Conservation (phyloP, 2,113 vertebrate genomes). For the Dryoscopus gambensis region DNA sequence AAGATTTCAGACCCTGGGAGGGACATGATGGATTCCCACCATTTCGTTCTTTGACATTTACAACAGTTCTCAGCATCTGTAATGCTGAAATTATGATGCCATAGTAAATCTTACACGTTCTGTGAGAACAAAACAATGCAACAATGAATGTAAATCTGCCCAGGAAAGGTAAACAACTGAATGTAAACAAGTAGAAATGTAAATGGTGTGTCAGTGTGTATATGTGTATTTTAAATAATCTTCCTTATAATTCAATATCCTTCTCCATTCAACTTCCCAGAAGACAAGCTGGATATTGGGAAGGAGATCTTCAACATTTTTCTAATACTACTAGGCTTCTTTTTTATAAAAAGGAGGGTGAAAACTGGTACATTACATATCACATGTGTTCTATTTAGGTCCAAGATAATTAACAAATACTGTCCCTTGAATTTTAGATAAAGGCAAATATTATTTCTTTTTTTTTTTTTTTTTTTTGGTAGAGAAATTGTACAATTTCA, state of each 20-base stretch:
- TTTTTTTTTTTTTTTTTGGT: neutral
- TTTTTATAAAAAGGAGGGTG: neutral
- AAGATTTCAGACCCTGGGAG: neutral
- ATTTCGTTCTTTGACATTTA: conserved; percentile 17
- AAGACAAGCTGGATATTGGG: neutral
- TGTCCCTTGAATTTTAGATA: neutral
- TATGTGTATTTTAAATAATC: neutral
- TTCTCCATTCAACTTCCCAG: neutral
- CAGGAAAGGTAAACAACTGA: neutral
- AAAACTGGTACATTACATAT: neutral
- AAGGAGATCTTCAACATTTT: neutral
- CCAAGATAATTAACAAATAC: neutral
- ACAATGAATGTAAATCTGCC: neutral
- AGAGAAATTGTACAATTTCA: neutral
- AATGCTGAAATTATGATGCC: neutral
- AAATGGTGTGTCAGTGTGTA: neutral
- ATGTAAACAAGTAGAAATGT: neutral
- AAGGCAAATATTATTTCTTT: neutral
- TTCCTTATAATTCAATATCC: neutral
- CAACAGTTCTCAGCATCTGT: neutral
- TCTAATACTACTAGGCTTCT: neutral
- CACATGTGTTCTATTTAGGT: neutral
- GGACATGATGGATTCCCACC: neutral
- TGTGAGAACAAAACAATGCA: neutral
- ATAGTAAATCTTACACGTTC: neutral